Evolutionary conservation across 2,113 vertebrate species (phyloP), one percentile per base, ranked within the genome.

Genomic region (Toxostoma redivivum): DNA sequence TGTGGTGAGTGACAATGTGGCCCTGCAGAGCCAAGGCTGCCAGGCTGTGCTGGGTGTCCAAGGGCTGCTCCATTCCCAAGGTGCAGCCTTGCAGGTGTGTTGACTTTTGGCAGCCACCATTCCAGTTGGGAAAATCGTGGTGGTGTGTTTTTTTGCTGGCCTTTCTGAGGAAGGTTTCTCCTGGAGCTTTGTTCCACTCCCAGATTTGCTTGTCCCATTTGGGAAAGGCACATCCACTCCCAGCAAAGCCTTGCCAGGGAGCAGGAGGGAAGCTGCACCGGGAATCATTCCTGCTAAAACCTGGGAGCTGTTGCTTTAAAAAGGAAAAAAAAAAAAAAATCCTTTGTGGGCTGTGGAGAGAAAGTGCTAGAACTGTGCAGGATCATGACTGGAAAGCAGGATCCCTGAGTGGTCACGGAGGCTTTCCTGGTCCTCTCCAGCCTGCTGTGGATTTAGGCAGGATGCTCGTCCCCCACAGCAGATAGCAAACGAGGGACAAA

Each of bases 361-460:
- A 98, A 98, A 98, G 97, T 98, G 98, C 98, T 98, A 98, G 98
- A 98, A 98, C 97, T 84, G 97, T 97, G 97, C 97, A 96, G 95
- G 98, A 98, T 98, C 98, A 98, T 98, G 98, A 98, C 98, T 98
- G 98, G 98, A 97, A 98, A 98, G 98, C 98, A 98, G 97, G 97
- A 98, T 98, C 97, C 96, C 97, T 97, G 98, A 98, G 96, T 96
- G 95, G 96, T 95, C 97, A 96, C 95, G 53, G 97, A 97, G 94
- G 95, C 88, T 96, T 81, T 89, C 64, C 95, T 61, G 96, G 86
- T 97, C 57, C 92, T 96, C 92, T 94, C 91, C 94, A 96, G 90
- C 97, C 95, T 94, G 96, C 97, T 62, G 67, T 95, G 97, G 66
- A 73, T 95, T 87, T 86, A 92, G 95, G 85, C 97, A 86, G 95